Base-by-base conservation (phyloP, 2,797 vertebrate genomes). In the Phylloscopus collybita region DNA sequence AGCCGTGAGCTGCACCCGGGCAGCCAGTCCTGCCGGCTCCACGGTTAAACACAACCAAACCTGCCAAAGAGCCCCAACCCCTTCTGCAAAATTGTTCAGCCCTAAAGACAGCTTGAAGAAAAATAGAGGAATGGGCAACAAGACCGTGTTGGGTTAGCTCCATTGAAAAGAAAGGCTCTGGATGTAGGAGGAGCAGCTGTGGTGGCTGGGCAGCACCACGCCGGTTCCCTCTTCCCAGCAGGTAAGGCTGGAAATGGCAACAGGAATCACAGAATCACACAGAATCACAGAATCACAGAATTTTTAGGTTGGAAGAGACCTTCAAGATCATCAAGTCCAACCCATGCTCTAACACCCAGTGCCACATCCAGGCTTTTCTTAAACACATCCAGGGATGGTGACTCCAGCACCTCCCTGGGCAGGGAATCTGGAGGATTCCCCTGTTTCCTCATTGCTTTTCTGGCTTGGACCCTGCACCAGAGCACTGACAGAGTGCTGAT, bases 241-340 rank as follows among this genome's bases (percentile, higher is more conserved):
- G 1, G 13, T 1, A 0, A 3, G 2, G 2, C 0, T 7, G 19
- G 15, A 56, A 5, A 0, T 0, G 12, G 32, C 38, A 11, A 9
- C 22, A 13, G 82, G 29, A 36, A 34, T 34, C 34, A 34, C 34
- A 34, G 34, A 34, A 34, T 34, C 34, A 34, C 34, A 34, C 34
- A 34, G 34, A 34, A 34, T 34, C 8, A 34, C 34, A 34, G 34
- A 34, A 34, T 34, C 34, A 34, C 34, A 34, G 34, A 34, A 34
- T 34, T 34, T 34, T 8, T 8, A 34, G 34, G 34, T 34, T 34
- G 34, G 34, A 34, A 34, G 34, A 34, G 34, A 34, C 34, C 34
- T 34, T 34, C 34, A 34, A 34, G 34, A 8, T 34, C 34, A 34
- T 34, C 34, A 7, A 34, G 34, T 34, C 34, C 34, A 34, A 34